These are phyloP conservation scores for Smittia aterrima DNA, from an alignment of 2,888 invertebrate genomes.

Conservation along the genomic window DNA sequence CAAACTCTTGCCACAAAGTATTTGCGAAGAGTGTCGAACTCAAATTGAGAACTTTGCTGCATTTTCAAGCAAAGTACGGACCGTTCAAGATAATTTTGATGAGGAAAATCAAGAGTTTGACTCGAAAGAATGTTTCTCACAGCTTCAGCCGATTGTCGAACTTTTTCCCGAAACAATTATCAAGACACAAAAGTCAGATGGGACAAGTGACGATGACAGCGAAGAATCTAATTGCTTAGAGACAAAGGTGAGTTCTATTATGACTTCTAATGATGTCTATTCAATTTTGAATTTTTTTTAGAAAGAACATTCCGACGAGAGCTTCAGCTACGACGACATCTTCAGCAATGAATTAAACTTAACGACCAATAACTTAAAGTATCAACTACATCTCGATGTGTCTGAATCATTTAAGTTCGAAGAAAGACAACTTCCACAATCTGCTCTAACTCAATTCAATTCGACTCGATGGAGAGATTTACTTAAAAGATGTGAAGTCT, in stretches of 20 bases:
- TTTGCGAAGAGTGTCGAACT: background rate
- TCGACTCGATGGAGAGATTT: background rate
- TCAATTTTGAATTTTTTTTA: background rate
- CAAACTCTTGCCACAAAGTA: constrained; percentile 9
- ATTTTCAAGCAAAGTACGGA: background rate
- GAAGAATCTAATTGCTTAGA: background rate
- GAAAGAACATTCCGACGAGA: background rate
- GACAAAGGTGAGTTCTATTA: background rate
- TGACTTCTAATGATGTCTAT: background rate
- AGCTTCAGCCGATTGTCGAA: background rate
- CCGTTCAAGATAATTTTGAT: background rate
- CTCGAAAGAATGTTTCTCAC: background rate
- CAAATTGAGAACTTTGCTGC: background rate
- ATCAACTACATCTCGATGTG: background rate
- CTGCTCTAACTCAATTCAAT: background rate
- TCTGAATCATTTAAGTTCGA: background rate
- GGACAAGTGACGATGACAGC: background rate
- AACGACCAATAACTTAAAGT: background rate
- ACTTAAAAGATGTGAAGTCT: background rate
- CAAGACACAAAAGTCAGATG: background rate
- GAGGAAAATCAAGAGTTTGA: background rate
- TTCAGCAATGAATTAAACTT: background rate
- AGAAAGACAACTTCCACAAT: background rate
- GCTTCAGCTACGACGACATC: background rate
- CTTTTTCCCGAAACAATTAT: background rate